phyloP scores from a whole-genome alignment of 2,797 vertebrate species.

The Tragelaphus eurycerus region DNA sequence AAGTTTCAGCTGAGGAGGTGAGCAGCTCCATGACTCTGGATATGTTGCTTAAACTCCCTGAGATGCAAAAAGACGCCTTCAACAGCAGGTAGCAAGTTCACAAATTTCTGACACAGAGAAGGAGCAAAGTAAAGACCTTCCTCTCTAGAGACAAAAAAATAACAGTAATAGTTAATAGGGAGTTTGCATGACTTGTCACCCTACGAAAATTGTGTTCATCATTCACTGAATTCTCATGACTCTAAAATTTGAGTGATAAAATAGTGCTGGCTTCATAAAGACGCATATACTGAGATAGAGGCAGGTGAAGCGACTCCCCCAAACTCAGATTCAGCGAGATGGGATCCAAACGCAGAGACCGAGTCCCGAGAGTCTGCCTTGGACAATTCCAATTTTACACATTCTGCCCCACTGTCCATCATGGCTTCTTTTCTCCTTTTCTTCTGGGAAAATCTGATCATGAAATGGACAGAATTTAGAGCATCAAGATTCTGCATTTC shows the following conservation, averaged over 20 bases:
- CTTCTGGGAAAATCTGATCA: not conserved
- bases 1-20: not conserved
- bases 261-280: accelerated
- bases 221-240: not conserved
- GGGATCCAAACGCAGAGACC: no score
- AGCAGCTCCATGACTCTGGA: not conserved
- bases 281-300: not conserved
- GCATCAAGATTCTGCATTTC: not conserved
- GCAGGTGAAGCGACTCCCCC: not conserved
- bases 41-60: not conserved
- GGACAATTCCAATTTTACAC: not conserved
- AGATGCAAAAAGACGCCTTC: not conserved
- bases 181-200: not conserved
- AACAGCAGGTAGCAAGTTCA: not conserved
- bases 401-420: not conserved
- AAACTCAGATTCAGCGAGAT: not conserved
- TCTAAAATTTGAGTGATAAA: not conserved
- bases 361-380: not conserved
- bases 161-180: not conserved
- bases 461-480: not conserved
- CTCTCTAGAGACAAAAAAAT: not conserved
- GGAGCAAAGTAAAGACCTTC: not conserved
- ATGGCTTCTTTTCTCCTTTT: not conserved
- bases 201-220: not conserved
- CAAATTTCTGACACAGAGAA: not conserved